phyloP scores from a whole-genome alignment of 2,797 vertebrate genomes.

The Enteromius trimaculatus region DNA sequence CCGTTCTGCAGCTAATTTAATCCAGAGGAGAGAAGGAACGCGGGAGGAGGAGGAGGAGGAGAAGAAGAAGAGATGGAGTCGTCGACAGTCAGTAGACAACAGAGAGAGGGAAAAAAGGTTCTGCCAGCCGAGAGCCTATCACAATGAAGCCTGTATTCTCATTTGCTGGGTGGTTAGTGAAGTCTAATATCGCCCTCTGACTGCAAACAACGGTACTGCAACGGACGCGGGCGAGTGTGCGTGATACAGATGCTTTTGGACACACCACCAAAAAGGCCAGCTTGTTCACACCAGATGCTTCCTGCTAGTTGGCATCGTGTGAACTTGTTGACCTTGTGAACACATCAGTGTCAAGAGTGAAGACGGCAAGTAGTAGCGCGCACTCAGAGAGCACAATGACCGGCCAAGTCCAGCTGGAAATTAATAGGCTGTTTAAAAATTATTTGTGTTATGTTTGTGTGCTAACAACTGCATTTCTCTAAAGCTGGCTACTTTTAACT shows the following conservation, averaged over 20 bases:
- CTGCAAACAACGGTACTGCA: conserved; percentile 65
- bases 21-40: conserved; percentile 61
- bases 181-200: conserved; percentile 76
- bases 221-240: conserved; percentile 44
- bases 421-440: background rate
- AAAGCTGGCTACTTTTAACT: background rate
- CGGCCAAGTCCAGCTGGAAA: background rate
- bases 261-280: conserved; percentile 76
- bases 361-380: background rate
- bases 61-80: conserved; percentile 65
- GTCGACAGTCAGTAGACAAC: conserved; percentile 72
- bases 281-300: conserved; percentile 76
- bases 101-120: conserved; percentile 66
- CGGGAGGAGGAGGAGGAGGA: conserved; percentile 55
- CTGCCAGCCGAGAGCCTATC: conserved; percentile 73
- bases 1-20: conserved; percentile 67
- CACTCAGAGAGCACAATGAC: background rate
- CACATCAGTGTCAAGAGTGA: conserved; percentile 63
- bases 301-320: conserved; percentile 68
- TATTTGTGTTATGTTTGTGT: background rate
- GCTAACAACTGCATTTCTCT: background rate
- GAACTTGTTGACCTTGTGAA: conserved; percentile 74
- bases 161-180: conserved; percentile 68
- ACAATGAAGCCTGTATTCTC: conserved; percentile 69
- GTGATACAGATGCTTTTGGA: conserved; percentile 79